A percentile compares a stretch with the other conserved stretches of the same genome.
phyloP scores from a whole-genome alignment of 2,888 invertebrate species.

The Agrotis exclamationis region DNA sequence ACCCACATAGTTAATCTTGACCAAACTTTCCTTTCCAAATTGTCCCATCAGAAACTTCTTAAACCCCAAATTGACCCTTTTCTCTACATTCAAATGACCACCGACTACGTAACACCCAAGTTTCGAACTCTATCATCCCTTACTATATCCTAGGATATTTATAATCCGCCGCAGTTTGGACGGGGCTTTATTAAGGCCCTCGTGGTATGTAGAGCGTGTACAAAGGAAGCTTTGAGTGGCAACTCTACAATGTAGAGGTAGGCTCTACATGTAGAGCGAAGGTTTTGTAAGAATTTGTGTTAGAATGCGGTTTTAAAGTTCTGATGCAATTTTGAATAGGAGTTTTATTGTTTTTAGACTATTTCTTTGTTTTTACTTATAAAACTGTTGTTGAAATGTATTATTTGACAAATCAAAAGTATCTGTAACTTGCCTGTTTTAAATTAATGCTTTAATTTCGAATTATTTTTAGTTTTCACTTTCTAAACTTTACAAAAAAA shows the following conservation, averaged over 20 bases:
- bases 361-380: too few species aligned
- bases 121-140: conserved; percentile 49
- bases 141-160: conserved; percentile 58
- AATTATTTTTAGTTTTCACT: too few species aligned
- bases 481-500: too few species aligned
- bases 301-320: conserved; percentile 19
- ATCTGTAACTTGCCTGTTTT: too few species aligned
- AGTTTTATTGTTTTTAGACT: background rate
- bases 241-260: conserved; percentile 58
- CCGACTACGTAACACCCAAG: conserved; percentile 31
- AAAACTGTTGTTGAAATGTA: too few species aligned
- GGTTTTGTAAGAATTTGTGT: conserved; percentile 49
- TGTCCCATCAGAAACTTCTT: conserved; percentile 40
- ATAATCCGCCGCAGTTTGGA: conserved; percentile 62
- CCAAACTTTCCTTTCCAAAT: conserved; percentile 39
- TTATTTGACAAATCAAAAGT: too few species aligned
- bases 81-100: conserved; percentile 54
- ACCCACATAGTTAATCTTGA: conserved; percentile 38
- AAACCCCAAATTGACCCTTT: conserved; percentile 45
- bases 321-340: background rate
- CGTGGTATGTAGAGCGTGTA: conserved; percentile 68
- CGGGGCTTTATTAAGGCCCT: conserved; percentile 71
- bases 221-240: conserved; percentile 74
- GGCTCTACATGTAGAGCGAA: conserved; percentile 38
- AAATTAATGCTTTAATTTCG: too few species aligned